Evolutionary conservation across 2,888 invertebrate species (phyloP), one percentile per base, ranked within the genome.

Genomic region (Andrena minutula): DNA sequence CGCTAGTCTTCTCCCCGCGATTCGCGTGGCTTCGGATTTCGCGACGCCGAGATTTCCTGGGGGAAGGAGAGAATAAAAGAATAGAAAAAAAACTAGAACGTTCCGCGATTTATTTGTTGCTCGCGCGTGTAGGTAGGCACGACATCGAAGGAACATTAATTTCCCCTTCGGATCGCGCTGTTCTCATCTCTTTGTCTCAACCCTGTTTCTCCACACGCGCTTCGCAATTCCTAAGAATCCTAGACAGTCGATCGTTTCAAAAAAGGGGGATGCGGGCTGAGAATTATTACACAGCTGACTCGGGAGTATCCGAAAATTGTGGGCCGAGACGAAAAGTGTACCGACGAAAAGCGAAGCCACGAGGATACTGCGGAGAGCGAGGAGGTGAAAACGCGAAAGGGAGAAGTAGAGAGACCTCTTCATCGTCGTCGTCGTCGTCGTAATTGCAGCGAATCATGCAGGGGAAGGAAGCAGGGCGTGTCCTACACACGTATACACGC

Each of bases 371-470:
- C 69, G 56, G 51, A 64, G 64, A 41, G 64, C n/a, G 16, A 51
- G 60, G 26, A 20, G 23, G 35, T 12, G 69, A 58, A 10, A 41
- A 47, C n/a, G 35, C 56, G 5, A 51, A 47, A 60, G 61, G 58
- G 28, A 28, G 53, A 51, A 51, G 26, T 41, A 51, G 71, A 47
- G 69, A 64, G 69, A 74, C 58, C 71, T 83, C n/a, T 41, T 41
- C 76, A 74, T 76, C 65, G 70, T 74, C 79, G 72, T 79, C 64
- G 70, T 75, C 70, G 75, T 80, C 64, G 75, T 73, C 72, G 77
- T 83, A 79, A 81, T 77, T 79, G 81, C 72, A 60, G 32, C 73
- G 64, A 74, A 72, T 85, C 64, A 53, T 65, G 65, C 53, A 65
- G 41, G 41, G 58, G 56, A 56, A 60, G 30, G 47, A 32, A 49